Evolutionary conservation across 2,888 invertebrate species (phyloP).

Genomic region (Pollenia griseotomentosa): DNA sequence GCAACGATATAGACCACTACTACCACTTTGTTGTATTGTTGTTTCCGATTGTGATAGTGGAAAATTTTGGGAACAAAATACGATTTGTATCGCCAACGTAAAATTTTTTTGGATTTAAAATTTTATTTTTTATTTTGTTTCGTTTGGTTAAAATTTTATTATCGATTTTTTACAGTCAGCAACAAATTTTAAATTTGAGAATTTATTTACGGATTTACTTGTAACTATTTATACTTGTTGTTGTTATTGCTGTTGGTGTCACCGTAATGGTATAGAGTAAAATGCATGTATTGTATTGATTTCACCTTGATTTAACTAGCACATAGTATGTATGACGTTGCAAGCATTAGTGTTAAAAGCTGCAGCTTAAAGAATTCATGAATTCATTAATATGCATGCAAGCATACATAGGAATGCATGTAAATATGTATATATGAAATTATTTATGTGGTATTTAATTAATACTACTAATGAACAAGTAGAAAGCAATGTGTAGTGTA

Average conservation of each 20-base stretch:
- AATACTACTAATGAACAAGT: background rate
- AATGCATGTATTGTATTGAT: slow-evolving; percentile 60
- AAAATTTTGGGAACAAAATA: slow-evolving; percentile 65
- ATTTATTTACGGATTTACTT: background rate
- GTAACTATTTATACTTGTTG: slow-evolving; percentile 49
- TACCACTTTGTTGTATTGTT: background rate
- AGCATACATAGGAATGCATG: background rate
- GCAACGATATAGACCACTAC: slow-evolving; percentile 36
- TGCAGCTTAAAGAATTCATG: too few relatives aligned
- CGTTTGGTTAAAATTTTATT: slow-evolving; percentile 37
- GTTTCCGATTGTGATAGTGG: slow-evolving; percentile 30
- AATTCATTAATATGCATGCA: background rate
- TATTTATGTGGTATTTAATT: background rate
- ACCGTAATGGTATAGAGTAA: slow-evolving; percentile 13
- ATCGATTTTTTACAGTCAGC: slow-evolving; percentile 20
- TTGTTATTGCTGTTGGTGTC: slow-evolving; percentile 14
- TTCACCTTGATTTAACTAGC: slow-evolving; percentile 68
- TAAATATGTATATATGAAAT: background rate
- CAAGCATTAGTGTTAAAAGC: slow-evolving; percentile 42
- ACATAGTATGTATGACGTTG: slow-evolving; percentile 54
- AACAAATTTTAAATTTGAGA: slow-evolving; percentile 16
- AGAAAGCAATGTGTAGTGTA: background rate
- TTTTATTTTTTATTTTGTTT: slow-evolving; percentile 32
- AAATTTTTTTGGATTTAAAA: slow-evolving; percentile 25
- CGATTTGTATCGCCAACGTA: slow-evolving; percentile 40